phyloP scores from a whole-genome alignment of 2,113 vertebrate genomes.

The Myiozetetes cayanensis region DNA sequence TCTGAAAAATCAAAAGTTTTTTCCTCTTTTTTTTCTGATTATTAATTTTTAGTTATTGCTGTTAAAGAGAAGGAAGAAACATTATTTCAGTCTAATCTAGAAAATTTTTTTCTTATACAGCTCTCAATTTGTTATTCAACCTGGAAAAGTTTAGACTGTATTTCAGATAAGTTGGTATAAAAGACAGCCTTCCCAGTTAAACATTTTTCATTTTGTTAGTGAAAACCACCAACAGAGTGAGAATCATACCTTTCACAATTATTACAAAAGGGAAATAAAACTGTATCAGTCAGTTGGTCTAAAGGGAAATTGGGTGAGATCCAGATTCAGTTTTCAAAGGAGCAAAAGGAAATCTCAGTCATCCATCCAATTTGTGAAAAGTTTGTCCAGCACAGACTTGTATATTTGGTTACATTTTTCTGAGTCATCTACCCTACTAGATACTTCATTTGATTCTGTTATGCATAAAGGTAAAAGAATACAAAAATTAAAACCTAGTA shows the following conservation, averaged over 20 bases:
- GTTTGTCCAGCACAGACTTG: neutral
- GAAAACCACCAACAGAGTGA: neutral
- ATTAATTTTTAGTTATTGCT: neutral
- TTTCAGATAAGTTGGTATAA: neutral
- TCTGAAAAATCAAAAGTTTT: neutral
- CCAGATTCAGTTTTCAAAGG: neutral
- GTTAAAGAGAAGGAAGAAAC: neutral
- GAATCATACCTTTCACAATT: neutral
- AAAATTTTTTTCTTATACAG: neutral
- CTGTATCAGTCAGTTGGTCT: neutral
- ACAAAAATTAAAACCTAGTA: conserved; percentile 41
- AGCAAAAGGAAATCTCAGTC: neutral
- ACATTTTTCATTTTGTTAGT: neutral
- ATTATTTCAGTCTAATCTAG: neutral
- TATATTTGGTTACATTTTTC: neutral
- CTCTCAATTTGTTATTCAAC: neutral
- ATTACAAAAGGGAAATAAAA: neutral
- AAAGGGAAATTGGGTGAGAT: neutral
- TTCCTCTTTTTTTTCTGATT: neutral
- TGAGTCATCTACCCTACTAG: neutral
- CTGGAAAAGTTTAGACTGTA: neutral
- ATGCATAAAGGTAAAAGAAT: neutral
- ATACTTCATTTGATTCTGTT: neutral
- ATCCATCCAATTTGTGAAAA: neutral
- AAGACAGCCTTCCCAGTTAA: neutral